A percentile compares a stretch with the other conserved stretches of the same genome.
Evolutionary conservation across 2,113 vertebrate genomes (phyloP).

Genomic region (Phoxinus phoxinus): DNA sequence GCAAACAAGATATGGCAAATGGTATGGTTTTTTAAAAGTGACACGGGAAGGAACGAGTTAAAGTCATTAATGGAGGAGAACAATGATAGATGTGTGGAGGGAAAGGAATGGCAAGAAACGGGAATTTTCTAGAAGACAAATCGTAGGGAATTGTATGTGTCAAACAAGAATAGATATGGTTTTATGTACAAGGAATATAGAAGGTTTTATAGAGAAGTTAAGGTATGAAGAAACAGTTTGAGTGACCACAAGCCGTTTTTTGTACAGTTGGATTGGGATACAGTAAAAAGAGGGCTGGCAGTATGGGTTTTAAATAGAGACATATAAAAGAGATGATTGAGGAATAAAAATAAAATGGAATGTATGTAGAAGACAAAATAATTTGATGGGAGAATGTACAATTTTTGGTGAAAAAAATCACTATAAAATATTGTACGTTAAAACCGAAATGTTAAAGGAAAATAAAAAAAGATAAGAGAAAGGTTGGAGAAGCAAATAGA

Average conservation of each 20-base stretch:
- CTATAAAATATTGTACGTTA: background rate
- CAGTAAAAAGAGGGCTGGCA: background rate
- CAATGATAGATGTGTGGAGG: background rate
- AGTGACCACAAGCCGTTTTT: background rate
- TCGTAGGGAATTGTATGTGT: background rate
- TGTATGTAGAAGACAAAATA: background rate
- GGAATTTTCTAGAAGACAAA: background rate
- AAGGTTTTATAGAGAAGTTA: background rate
- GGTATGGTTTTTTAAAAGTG: conserved; percentile 6
- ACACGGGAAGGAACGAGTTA: background rate
- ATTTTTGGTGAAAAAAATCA: background rate
- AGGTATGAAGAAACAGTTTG: background rate
- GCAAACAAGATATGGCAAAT: background rate
- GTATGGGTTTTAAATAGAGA: conserved; percentile 1
- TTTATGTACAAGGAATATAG: background rate
- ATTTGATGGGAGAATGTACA: background rate
- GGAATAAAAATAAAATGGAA: background rate
- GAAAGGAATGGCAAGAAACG: background rate
- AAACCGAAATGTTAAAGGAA: background rate
- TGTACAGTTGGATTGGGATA: background rate
- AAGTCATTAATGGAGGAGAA: background rate
- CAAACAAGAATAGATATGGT: conserved; percentile 6
- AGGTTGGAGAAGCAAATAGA: background rate
- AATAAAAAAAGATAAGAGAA: background rate
- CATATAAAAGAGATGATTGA: background rate